Base-by-base conservation (phyloP, 2,113 vertebrate species). In the Dipodomys ordii region DNA sequence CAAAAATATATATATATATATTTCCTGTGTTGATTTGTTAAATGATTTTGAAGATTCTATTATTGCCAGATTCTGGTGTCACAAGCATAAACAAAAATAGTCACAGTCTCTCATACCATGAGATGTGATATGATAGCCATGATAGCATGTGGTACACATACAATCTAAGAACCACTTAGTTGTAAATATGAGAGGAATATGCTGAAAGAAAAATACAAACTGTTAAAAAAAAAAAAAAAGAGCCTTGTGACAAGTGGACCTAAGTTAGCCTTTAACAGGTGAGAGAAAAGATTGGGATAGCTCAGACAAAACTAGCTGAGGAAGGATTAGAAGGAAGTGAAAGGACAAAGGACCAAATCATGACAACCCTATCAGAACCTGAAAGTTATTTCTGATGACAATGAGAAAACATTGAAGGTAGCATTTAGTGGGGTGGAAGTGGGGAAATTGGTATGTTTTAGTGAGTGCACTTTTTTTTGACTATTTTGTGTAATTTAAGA, bases 131-230 rank as follows among this genome's bases (percentile, higher is more conserved):
- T 57, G 74, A 22, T 60, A 60, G 15, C 22, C 19, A 12, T 57
- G 74, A 22, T 60, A 60, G 19, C 22, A 67, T 64, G 20, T 39
- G 16, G 7, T 80, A 85, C 78, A 81, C 83, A 73, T 62, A 60
- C 20, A 74, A 72, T 72, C 25, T 85, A 74, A 87, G 49, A 82
- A 44, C 64, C 77, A 27, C 78, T 85, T 85, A 25, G 65, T 92
- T 87, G 60, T 92, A 88, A 77, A 79, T 85, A 12, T 39, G 87
- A 23, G 71, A 68, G 62, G 82, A 19, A 65, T 82, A 64, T 25
- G 72, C 82, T 80, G 62, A 94, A 90, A 82, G 32, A 92, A 96
- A 80, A 91, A 76, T 69, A 39, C 35, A 77, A n/a, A 85, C 44
- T 82, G 64, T 86, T 93, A 68, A 92, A 46, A 69, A 39, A 72